These are phyloP conservation scores for Holcopasites calliopsidis DNA, from an alignment of 1,140 invertebrate species.

Conservation along the genomic window DNA sequence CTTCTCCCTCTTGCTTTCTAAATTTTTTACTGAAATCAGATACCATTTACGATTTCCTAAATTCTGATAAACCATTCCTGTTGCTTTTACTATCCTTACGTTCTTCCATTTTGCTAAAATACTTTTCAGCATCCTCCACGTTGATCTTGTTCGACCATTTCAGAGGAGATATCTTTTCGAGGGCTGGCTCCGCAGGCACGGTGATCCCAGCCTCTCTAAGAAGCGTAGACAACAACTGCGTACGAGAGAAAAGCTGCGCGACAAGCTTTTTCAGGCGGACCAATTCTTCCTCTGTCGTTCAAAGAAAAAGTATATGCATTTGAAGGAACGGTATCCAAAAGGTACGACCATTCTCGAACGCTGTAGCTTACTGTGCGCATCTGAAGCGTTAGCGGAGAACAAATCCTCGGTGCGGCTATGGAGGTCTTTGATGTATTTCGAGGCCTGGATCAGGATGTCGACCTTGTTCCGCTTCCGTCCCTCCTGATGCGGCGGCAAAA, in stretches of 20 bases:
- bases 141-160: conserved; percentile 80
- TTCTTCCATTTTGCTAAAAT: conserved; percentile 65
- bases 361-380: conserved; percentile 72
- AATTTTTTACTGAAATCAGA: conserved; percentile 57
- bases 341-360: neutral
- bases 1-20: conserved; percentile 66
- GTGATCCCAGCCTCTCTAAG: conserved; percentile 77
- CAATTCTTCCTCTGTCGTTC: conserved; percentile 77
- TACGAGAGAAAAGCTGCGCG: conserved; percentile 73
- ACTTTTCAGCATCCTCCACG: conserved; percentile 71
- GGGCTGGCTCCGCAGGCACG: conserved; percentile 76
- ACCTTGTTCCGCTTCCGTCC: conserved; percentile 79
- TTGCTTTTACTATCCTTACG: conserved; percentile 48
- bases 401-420: conserved; percentile 76
- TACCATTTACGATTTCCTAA: neutral
- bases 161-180: conserved; percentile 78
- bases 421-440: conserved; percentile 79
- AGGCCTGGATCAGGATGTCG: conserved; percentile 78
- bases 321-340: neutral
- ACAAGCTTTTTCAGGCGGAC: conserved; percentile 75
- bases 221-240: conserved; percentile 73
- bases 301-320: neutral
- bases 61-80: neutral
- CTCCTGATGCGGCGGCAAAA: conserved; percentile 79
- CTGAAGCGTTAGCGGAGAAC: conserved; percentile 71